phyloP scores from a whole-genome alignment of 2,797 vertebrate genomes.

The Typhlichthys eigenmanni region DNA sequence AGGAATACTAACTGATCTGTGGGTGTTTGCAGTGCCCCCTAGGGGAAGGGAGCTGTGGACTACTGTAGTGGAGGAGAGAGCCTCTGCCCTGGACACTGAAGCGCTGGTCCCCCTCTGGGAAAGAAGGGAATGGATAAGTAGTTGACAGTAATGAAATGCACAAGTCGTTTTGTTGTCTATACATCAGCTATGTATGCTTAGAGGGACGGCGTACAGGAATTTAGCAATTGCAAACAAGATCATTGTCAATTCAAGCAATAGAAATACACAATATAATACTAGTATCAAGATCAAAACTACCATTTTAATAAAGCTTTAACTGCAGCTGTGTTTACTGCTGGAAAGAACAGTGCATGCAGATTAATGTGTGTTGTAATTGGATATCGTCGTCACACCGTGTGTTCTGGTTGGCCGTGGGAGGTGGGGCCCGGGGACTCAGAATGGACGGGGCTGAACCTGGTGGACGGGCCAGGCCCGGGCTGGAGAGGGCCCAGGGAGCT shows the following conservation, averaged over 20 bases:
- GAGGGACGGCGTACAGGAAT: too few relatives aligned
- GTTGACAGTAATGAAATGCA: neutral
- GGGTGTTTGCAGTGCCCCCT: slow-evolving; percentile 64
- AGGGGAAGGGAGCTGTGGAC: slow-evolving; percentile 65
- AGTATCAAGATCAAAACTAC: neutral
- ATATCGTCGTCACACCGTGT: slow-evolving; percentile 67
- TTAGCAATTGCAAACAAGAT: too few relatives aligned
- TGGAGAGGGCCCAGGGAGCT: slow-evolving; percentile 59
- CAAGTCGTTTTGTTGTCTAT: too few relatives aligned
- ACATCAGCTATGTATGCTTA: too few relatives aligned
- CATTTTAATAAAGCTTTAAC: neutral
- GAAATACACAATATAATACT: too few relatives aligned
- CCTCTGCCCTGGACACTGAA: slow-evolving; percentile 62
- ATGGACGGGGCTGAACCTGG: slow-evolving; percentile 68
- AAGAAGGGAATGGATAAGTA: slow-evolving; percentile 10
- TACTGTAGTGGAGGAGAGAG: slow-evolving; percentile 63
- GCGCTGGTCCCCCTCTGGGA: slow-evolving; percentile 53
- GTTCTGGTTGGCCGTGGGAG: slow-evolving; percentile 64
- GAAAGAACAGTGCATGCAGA: neutral
- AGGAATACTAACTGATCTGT: slow-evolving; percentile 76
- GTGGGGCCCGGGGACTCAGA: slow-evolving; percentile 66
- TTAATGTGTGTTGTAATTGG: slow-evolving; percentile 10
- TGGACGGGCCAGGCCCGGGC: slow-evolving; percentile 52
- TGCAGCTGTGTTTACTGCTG: neutral
- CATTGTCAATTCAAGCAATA: neutral